These are phyloP conservation scores for Strigamia transsilvanica DNA, from an alignment of 2,888 invertebrate species.

Conservation along the genomic window DNA sequence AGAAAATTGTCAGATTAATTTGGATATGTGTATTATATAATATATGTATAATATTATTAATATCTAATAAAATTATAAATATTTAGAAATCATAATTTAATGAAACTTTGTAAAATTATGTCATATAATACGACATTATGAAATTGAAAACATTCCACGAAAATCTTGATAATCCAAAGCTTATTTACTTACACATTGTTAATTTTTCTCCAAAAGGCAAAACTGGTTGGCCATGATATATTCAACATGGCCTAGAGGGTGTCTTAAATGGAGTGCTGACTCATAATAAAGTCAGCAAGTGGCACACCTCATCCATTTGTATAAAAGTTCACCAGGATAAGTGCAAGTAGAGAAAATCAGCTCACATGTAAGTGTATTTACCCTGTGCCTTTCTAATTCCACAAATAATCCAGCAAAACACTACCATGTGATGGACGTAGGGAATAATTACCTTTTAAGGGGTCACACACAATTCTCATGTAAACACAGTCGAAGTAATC, in stretches of 20 bases:
- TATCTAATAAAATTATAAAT: no score
- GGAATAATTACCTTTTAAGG: neutral
- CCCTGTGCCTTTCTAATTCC: no score
- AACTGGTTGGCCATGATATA: constrained; percentile 22
- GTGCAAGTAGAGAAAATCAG: neutral
- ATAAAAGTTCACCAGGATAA: constrained; percentile 4
- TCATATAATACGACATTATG: neutral
- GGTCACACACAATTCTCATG: neutral
- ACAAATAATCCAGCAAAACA: neutral
- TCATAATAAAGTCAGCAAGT: constrained; percentile 7
- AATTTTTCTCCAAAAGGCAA: neutral
- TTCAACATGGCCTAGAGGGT: constrained; percentile 28
- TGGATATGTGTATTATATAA: no score
- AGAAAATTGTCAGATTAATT: neutral
- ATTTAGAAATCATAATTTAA: neutral
- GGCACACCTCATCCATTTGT: constrained; percentile 9
- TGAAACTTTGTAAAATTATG: neutral
- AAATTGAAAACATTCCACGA: neutral
- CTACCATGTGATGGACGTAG: neutral
- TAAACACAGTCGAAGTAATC: no score
- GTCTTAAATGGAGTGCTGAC: constrained; percentile 28
- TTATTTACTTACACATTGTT: neutral
- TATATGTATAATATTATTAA: no score
- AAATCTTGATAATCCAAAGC: neutral
- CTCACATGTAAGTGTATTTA: neutral